These are phyloP conservation scores for Cyprichromis sp. DNA, from an alignment of 2,113 vertebrate species.

Conservation along the genomic window DNA sequence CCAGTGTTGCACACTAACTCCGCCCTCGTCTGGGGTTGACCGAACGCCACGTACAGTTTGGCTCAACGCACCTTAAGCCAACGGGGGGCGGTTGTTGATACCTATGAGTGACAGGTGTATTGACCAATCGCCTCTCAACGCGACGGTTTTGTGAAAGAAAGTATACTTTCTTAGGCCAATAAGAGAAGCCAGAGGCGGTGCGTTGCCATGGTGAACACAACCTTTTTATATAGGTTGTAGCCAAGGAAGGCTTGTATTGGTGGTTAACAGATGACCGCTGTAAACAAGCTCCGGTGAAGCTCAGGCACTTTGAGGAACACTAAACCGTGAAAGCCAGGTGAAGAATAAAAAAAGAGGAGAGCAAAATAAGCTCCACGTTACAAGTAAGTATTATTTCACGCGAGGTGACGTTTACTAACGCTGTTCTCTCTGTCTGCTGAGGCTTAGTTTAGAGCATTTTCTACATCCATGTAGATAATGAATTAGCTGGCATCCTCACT, in stretches of 20 bases:
- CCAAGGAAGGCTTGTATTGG: background rate
- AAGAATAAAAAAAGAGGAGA: background rate
- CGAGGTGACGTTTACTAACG: background rate
- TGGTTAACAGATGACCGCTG: constrained; percentile 11
- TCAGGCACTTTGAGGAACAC: background rate
- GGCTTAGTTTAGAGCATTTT: background rate
- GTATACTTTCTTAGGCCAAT: constrained; percentile 30
- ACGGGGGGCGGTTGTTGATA: background rate
- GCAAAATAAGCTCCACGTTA: background rate
- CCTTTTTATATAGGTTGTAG: constrained; percentile 7
- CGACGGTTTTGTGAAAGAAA: background rate
- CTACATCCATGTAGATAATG: background rate
- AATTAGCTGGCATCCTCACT: background rate
- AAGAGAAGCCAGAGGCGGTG: background rate
- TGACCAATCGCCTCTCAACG: constrained; percentile 50
- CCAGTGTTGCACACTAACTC: background rate
- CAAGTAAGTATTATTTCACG: background rate
- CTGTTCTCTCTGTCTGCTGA: background rate
- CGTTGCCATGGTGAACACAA: constrained; percentile 50
- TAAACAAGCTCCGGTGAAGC: constrained; percentile 22
- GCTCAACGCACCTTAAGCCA: constrained; percentile 29
- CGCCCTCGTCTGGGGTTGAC: background rate
- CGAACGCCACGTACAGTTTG: constrained; percentile 68
- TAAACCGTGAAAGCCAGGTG: background rate
- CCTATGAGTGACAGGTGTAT: constrained; percentile 24